A percentile compares a stretch with the other conserved stretches of the same genome.
Conservation (phyloP, 2,888 invertebrate species). For the Atherix ibis region DNA sequence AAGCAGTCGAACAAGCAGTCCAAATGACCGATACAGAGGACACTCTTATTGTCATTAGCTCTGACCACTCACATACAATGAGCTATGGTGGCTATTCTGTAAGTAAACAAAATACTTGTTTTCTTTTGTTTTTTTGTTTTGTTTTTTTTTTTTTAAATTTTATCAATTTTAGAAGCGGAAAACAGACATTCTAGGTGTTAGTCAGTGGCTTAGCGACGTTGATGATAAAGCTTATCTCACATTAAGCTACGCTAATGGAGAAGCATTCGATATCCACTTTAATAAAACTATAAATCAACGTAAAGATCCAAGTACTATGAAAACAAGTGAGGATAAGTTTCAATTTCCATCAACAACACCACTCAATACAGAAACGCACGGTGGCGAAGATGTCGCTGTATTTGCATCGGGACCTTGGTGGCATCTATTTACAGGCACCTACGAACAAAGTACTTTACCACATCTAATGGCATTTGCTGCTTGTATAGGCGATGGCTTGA, state of each 20-base stretch:
- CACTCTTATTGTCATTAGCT: constrained; percentile 64
- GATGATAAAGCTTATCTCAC: constrained; percentile 50
- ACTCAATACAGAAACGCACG: constrained; percentile 47
- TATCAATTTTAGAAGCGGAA: constrained; percentile 15
- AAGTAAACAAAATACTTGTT: not conserved
- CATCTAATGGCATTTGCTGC: constrained; percentile 58
- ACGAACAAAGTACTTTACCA: constrained; percentile 65
- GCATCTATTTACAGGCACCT: constrained; percentile 62
- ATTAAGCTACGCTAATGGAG: constrained; percentile 60
- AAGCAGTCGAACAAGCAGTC: constrained; percentile 49
- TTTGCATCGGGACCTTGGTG: constrained; percentile 65
- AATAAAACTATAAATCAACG: constrained; percentile 17
- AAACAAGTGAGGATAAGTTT: constrained; percentile 16
- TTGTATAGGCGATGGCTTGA: constrained; percentile 48
- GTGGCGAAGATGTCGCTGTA: constrained; percentile 65
- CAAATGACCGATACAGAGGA: constrained; percentile 45
- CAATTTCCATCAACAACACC: constrained; percentile 45
- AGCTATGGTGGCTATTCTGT: constrained; percentile 53
- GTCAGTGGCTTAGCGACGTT: too few relatives aligned
- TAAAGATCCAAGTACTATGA: constrained; percentile 20
- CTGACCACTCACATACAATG: constrained; percentile 70
- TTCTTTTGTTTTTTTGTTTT: not conserved
- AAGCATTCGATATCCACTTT: constrained; percentile 37
- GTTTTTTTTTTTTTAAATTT: not conserved
- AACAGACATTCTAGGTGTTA: constrained; percentile 20